Base-by-base conservation (phyloP, 2,113 vertebrate species). In the Phodopus roborovskii region DNA sequence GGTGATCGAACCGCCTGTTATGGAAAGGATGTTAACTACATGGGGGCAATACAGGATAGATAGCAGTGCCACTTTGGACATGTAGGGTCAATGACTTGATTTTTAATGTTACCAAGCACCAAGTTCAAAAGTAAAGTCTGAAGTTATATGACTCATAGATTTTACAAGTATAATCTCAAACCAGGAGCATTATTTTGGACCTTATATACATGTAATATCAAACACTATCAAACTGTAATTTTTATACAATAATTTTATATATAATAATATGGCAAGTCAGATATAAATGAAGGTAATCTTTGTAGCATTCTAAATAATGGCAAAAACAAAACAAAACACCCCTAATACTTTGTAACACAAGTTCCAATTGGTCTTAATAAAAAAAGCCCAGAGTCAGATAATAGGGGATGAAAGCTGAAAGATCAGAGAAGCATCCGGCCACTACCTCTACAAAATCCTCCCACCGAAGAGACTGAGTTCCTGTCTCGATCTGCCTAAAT, bases 61-160 rank as follows among this genome's bases (percentile, higher is more conserved):
- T 36, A 84, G 45, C n/a, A 83, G 79, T 4, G 30, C 1, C 48
- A 92, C 81, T 94, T 91, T 70, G 15, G 45, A 39, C 86, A 30
- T 74, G 0, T 30, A 83, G 90, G 33, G 87, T 15, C 11, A 81
- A 71, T 82, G 28, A 77, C 19, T 89, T 93, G 26, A 85, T 58
- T 90, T 95, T 91, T 93, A 56, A 96, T 84, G 16, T 42, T 53
- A 56, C 45, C 26, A 85, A 66, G 39, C 82, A 7, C 45, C 16
- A 89, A 89, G 33, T 2, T 90, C 7, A 48, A 62, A 83, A 91
- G 36, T 94, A 93, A 96, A 91, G 79, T n/a, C 56, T 50, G 33
- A 87, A 90, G 62, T 64, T 39, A 83, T 45, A 42, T 53, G 15
- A 84, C 11, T 74, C 56, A 89, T 1, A 42, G 2, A 83, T 82